Evolutionary conservation across 2,888 invertebrate species (phyloP), one percentile per base, ranked within the genome.

Genomic region (Pseudococcus longispinus): DNA sequence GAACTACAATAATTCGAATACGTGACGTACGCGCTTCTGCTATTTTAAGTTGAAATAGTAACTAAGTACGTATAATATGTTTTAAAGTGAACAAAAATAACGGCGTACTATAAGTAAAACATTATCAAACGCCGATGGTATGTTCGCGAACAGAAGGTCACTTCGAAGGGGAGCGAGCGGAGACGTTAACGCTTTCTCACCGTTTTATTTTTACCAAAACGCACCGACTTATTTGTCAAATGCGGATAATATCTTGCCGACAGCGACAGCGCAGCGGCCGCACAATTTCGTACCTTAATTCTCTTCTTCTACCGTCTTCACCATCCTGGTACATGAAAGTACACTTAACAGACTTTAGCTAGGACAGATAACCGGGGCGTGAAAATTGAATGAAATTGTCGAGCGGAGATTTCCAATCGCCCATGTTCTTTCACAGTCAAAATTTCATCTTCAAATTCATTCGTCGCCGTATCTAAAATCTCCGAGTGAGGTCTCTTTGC

Each of bases 111-210:
- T 85, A 85, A 85, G 85, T 85, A 85, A 85, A 65, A 42, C 51
- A 44, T 85, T 85, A 85, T 70, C 74, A 85, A 74, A 85, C 65
- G 85, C 44, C 85, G 85, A 85, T 85, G 85, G 85, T 85, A 85
- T 85, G 85, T 51, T 85, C 26, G 74, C 32, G 42, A 13, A 1
- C 18, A 37, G 85, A 85, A 85, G 85, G 85, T 85, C 85, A 77
- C 51, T 85, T 77, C 29, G 46, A n/a, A 20, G 55, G 3, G n/a
- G 55, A 3, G 55, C 55, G 55, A 8, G 8, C 15, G 55, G 55
- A n/a, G 55, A 29, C 51, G 85, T 74, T 77, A 37, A n/a, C 29
- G 29, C 51, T 77, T 51, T 51, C 44, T 74, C 37, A 70, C 26
- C 26, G 85, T 77, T 51, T 85, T 85, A 85, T 85, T 85, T 85